Evolutionary conservation across 2,888 invertebrate species (phyloP).

Genomic region (Xestia sexstrigata): DNA sequence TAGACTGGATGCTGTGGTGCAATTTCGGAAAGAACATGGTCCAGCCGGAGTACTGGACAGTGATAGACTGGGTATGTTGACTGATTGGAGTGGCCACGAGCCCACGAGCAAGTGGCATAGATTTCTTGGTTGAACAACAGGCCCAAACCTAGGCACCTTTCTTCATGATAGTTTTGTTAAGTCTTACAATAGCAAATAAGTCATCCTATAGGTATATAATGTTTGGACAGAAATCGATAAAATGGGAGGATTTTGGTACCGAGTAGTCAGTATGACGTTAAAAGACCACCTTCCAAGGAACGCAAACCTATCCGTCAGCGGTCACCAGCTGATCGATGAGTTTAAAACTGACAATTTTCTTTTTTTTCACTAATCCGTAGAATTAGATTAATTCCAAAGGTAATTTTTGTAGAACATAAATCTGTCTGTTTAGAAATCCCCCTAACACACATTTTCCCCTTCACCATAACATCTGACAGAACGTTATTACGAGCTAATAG

Average conservation of each 20-base stretch:
- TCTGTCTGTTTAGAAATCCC: constrained; percentile 38
- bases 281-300: constrained; percentile 83
- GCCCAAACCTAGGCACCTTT: neutral
- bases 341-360: constrained; percentile 93
- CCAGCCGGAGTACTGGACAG: neutral
- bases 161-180: neutral
- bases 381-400: neutral
- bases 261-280: constrained; percentile 92
- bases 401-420: constrained; percentile 39
- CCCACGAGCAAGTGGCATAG: neutral
- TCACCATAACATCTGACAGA: constrained; percentile 63
- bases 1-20: neutral
- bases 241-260: constrained; percentile 96
- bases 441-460: constrained; percentile 53
- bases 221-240: constrained; percentile 93
- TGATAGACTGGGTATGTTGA: neutral
- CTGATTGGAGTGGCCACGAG: neutral
- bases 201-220: too few relatives aligned
- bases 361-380: neutral
- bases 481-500: constrained; percentile 62
- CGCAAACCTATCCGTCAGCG: constrained; percentile 81
- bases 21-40: neutral
- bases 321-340: constrained; percentile 92
- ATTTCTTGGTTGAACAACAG: neutral
- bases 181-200: constrained; percentile 83